These are phyloP conservation scores for Engystomops pustulosus DNA, from an alignment of 2,113 vertebrate genomes.

Conservation along the genomic window DNA sequence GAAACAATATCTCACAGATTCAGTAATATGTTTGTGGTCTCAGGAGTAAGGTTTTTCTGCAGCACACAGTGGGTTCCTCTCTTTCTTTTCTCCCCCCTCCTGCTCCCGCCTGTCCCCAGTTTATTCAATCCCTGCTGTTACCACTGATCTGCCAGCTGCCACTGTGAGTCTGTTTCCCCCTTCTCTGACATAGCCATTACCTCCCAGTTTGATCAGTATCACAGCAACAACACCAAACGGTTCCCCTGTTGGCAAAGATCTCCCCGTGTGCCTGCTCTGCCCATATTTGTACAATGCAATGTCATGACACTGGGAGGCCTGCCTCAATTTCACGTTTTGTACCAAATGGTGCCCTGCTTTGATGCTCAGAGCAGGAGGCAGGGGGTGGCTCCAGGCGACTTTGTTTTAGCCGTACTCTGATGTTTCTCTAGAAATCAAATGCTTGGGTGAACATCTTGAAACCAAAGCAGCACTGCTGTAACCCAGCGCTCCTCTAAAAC, in stretches of 20 bases:
- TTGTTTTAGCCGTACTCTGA: slow-evolving; percentile 35
- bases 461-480: neutral
- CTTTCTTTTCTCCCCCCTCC: slow-evolving; percentile 30
- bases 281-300: slow-evolving; percentile 58
- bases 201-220: slow-evolving; percentile 60
- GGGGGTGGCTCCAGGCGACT: slow-evolving; percentile 25
- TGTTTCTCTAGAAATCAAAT: slow-evolving; percentile 46
- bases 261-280: slow-evolving; percentile 52
- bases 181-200: slow-evolving; percentile 54
- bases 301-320: slow-evolving; percentile 55
- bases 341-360: slow-evolving; percentile 58
- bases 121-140: slow-evolving; percentile 57
- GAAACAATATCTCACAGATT: slow-evolving; percentile 24
- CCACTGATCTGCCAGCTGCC: slow-evolving; percentile 59
- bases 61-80: slow-evolving; percentile 35
- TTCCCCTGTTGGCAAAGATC: slow-evolving; percentile 54
- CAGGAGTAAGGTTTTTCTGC: slow-evolving; percentile 29
- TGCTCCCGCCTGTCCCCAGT: slow-evolving; percentile 48
- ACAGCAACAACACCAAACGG: slow-evolving; percentile 58
- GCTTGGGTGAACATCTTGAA: slow-evolving; percentile 1
- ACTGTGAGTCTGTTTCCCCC: slow-evolving; percentile 51
- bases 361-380: slow-evolving; percentile 36
- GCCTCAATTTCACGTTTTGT: slow-evolving; percentile 47
- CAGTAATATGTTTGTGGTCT: slow-evolving; percentile 36
- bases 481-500: neutral